phyloP scores from a whole-genome alignment of 2,888 invertebrate genomes.

The Metellina segmentata region DNA sequence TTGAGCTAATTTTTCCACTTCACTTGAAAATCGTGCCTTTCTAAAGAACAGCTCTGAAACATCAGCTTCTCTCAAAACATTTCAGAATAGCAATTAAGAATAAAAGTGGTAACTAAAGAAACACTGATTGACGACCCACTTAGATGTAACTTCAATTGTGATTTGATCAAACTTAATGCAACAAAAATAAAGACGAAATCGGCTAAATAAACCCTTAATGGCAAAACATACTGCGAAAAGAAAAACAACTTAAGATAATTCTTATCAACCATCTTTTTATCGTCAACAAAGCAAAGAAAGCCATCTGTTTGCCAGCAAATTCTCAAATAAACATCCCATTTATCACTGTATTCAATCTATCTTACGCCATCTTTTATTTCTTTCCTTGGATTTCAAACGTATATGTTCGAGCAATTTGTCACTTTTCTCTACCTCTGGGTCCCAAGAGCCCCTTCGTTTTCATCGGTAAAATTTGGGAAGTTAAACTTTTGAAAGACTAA shows the following conservation, averaged over 20 bases:
- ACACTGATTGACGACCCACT: too few species aligned
- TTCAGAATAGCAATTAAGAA: too few species aligned
- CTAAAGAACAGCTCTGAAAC: too few species aligned
- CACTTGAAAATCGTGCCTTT: too few species aligned
- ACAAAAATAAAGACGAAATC: not conserved
- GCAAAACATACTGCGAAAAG: not conserved
- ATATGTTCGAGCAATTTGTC: constrained; percentile 34
- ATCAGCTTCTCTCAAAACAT: too few species aligned
- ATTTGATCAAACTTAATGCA: not conserved
- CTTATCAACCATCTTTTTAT: constrained; percentile 19
- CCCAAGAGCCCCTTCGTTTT: not conserved
- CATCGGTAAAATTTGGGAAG: not conserved
- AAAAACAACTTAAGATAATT: not conserved
- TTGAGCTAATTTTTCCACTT: too few species aligned
- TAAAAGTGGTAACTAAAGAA: too few species aligned
- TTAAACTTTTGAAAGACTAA: too few species aligned
- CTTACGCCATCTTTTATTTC: constrained; percentile 1
- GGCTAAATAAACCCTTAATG: too few species aligned
- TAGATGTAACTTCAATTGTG: too few species aligned
- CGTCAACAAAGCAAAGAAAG: constrained; percentile 14
- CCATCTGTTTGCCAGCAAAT: not conserved
- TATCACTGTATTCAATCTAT: constrained; percentile 35
- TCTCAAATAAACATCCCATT: constrained; percentile 42
- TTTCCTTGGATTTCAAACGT: constrained; percentile 8
- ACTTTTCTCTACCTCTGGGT: not conserved